Evolutionary conservation across 1,140 invertebrate species (phyloP).

Genomic region (Zeugodacus cucurbitae): DNA sequence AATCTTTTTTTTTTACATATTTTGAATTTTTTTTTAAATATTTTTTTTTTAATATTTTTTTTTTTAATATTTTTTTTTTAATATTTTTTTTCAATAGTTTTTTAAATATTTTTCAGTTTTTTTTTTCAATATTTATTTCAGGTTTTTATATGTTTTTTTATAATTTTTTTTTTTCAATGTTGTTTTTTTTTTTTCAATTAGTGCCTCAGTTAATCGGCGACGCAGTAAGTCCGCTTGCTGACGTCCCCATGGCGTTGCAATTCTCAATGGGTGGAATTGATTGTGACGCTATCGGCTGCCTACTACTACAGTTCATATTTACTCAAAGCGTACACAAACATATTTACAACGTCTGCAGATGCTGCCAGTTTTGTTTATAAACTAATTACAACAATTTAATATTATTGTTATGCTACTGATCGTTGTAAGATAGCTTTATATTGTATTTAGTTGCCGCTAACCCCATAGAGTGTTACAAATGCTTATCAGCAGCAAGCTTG

Average conservation of each 20-base stretch:
- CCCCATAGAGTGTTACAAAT: neutral
- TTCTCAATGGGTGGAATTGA: slow-evolving; percentile 16
- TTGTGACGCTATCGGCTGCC: neutral
- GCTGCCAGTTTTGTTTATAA: neutral
- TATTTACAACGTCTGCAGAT: neutral
- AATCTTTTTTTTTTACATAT: neutral
- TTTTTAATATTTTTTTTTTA: too few species aligned
- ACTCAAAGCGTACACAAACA: neutral
- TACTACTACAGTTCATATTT: neutral
- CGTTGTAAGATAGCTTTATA: neutral
- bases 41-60: too few species aligned
- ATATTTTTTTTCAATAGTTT: too few species aligned
- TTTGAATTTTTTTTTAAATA: neutral
- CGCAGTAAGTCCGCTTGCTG: neutral
- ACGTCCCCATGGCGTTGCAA: neutral
- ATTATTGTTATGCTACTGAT: neutral
- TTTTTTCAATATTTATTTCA: too few species aligned
- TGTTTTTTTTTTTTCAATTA: too few species aligned
- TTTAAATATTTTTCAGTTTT: too few species aligned
- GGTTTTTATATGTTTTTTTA: neutral
- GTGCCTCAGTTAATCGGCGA: neutral
- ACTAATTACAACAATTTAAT: neutral
- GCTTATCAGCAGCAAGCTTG: neutral
- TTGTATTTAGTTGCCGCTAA: neutral
- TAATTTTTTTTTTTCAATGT: neutral